Conservation (phyloP, 1,140 invertebrate genomes). For the Trichonephila clavipes region DNA sequence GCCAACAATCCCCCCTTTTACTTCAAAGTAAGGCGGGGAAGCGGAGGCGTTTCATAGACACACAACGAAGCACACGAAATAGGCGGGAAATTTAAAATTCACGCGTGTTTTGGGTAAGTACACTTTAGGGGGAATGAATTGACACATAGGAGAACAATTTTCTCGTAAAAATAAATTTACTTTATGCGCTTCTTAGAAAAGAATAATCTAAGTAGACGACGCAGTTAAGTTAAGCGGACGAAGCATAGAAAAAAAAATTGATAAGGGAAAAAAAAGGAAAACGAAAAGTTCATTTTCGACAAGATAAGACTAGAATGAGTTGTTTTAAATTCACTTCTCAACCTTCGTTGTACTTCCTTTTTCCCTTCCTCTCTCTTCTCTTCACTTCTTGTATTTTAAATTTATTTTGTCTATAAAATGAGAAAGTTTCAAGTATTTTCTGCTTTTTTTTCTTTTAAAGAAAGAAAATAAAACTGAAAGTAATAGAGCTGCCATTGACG, state of each 20-base stretch:
- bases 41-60: background rate
- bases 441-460: background rate
- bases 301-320: background rate
- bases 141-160: background rate
- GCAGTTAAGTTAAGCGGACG: background rate
- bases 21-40: too few species aligned
- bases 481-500: background rate
- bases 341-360: background rate
- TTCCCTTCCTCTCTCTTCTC: background rate
- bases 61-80: background rate
- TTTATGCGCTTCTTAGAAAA: background rate
- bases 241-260: too few species aligned
- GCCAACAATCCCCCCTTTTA: too few species aligned
- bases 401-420: background rate
- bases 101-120: background rate
- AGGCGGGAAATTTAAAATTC: background rate
- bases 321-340: background rate
- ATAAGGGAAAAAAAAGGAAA: background rate
- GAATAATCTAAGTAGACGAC: background rate
- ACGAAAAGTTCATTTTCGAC: background rate
- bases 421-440: background rate
- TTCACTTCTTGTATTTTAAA: background rate
- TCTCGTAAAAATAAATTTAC: background rate
- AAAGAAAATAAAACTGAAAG: background rate
- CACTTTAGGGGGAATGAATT: background rate